phyloP scores from a whole-genome alignment of 2,113 vertebrate species.

The Tachuris rubrigastra region DNA sequence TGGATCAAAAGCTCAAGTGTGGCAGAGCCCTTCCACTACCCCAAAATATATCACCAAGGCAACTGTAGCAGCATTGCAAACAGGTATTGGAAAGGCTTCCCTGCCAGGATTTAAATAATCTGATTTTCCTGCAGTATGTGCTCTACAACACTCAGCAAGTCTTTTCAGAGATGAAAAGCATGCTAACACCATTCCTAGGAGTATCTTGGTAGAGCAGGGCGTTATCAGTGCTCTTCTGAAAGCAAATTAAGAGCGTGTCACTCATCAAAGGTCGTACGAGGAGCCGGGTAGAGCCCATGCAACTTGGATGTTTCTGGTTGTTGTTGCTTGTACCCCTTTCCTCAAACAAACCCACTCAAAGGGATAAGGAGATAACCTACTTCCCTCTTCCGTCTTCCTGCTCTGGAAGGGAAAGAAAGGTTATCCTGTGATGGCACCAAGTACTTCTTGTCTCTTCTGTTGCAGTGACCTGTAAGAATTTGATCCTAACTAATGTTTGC shows the following conservation, averaged over 20 bases:
- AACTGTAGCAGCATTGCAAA: slow-evolving; percentile 3
- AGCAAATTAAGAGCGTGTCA: neutral
- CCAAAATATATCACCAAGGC: slow-evolving; percentile 46
- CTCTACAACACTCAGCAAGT: slow-evolving; percentile 38
- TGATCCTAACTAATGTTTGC: neutral
- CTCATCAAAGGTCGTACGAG: neutral
- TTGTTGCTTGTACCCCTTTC: neutral
- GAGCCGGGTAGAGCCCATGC: fast-evolving
- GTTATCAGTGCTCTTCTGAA: slow-evolving; percentile 22
- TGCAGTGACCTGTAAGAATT: neutral
- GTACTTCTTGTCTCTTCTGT: neutral
- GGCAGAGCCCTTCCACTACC: slow-evolving; percentile 8
- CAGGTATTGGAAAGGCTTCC: slow-evolving; percentile 19
- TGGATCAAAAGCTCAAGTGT: slow-evolving; percentile 47
- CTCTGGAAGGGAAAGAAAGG: neutral
- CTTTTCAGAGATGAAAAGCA: slow-evolving; percentile 26
- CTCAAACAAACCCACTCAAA: neutral
- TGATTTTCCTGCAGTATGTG: slow-evolving; percentile 5
- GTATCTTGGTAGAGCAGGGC: neutral
- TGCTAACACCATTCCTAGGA: neutral
- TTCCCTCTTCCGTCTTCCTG: neutral
- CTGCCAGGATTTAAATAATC: neutral
- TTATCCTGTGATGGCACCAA: neutral
- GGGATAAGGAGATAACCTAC: neutral
- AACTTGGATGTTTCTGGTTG: neutral